Conservation (phyloP, 2,113 vertebrate genomes). For the Hyla sarda region DNA sequence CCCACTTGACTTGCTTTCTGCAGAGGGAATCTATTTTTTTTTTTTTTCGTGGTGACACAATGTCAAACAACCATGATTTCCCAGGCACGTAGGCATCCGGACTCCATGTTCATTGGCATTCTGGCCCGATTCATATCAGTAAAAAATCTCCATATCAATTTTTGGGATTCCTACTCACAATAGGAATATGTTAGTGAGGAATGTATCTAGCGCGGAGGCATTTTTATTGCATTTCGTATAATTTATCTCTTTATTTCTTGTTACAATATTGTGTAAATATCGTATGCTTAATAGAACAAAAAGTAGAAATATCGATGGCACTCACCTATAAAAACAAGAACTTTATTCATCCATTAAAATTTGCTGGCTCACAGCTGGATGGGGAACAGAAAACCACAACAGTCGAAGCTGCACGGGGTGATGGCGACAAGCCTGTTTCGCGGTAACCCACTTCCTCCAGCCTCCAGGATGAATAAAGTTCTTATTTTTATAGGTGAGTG, state of each 20-base stretch:
- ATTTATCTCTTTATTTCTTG: neutral
- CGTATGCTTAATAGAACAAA: too few relatives aligned
- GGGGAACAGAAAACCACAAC: too few relatives aligned
- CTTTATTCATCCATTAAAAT: too few relatives aligned
- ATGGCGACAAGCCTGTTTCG: too few relatives aligned
- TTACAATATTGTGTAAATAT: too few relatives aligned
- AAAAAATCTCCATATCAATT: neutral
- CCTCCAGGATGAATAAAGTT: too few relatives aligned
- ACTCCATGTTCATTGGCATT: neutral
- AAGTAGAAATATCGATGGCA: too few relatives aligned
- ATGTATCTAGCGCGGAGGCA: neutral
- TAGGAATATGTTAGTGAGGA: neutral
- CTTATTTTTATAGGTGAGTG: too few relatives aligned
- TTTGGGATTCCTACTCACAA: neutral
- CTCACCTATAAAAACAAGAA: too few relatives aligned
- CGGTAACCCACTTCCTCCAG: too few relatives aligned
- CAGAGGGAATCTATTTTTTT: conserved; percentile 68
- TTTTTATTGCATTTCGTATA: neutral
- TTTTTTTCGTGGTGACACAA: conserved; percentile 37
- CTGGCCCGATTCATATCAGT: neutral
- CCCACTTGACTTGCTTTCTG: conserved; percentile 66
- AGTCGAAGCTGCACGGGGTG: too few relatives aligned
- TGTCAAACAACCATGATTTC: neutral
- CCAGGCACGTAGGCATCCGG: neutral
- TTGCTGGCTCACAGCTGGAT: too few relatives aligned